A percentile compares a stretch with the other conserved stretches of the same genome.
Evolutionary conservation across 2,888 invertebrate genomes (phyloP).

Genomic region (Loripinus fragilis): DNA sequence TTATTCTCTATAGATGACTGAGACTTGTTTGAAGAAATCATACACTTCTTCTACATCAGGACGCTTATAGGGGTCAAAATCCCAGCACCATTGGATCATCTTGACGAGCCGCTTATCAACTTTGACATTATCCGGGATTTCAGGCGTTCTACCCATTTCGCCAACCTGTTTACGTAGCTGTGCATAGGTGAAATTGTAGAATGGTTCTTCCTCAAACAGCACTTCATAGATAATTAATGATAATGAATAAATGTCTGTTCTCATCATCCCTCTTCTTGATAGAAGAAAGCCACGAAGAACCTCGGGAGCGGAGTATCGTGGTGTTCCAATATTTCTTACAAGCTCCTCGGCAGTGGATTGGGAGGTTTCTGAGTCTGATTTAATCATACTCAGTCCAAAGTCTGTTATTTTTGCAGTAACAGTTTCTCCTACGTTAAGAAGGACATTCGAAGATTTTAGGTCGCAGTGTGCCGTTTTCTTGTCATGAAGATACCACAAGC

Average conservation of each 20-base stretch:
- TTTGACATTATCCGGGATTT: neutral
- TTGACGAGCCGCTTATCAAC: neutral
- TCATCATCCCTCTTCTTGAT: slow-evolving; percentile 40
- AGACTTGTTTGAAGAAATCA: neutral
- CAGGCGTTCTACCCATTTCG: slow-evolving; percentile 35
- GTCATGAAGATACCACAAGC: slow-evolving; percentile 56
- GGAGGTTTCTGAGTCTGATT: slow-evolving; percentile 43
- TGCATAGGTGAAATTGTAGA: slow-evolving; percentile 40
- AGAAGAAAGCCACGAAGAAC: slow-evolving; percentile 51
- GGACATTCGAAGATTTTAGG: slow-evolving; percentile 60
- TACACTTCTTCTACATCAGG: neutral
- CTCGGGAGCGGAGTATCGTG: slow-evolving; percentile 61
- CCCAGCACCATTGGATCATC: neutral
- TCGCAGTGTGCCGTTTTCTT: slow-evolving; percentile 62
- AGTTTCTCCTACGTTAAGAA: slow-evolving; percentile 36
- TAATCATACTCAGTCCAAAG: slow-evolving; percentile 66
- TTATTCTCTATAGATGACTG: too few relatives aligned
- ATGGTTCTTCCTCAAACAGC: slow-evolving; percentile 54
- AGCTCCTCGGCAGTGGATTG: neutral
- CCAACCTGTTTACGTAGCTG: slow-evolving; percentile 57
- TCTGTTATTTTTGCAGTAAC: slow-evolving; percentile 57
- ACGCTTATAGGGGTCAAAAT: neutral
- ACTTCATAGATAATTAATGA: slow-evolving; percentile 52
- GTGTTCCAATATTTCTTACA: slow-evolving; percentile 50
- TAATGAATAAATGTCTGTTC: slow-evolving; percentile 54